Evolutionary conservation across 2,797 vertebrate genomes (phyloP), one percentile per base, ranked within the genome.

Genomic region (Darevskia nairensis): DNA sequence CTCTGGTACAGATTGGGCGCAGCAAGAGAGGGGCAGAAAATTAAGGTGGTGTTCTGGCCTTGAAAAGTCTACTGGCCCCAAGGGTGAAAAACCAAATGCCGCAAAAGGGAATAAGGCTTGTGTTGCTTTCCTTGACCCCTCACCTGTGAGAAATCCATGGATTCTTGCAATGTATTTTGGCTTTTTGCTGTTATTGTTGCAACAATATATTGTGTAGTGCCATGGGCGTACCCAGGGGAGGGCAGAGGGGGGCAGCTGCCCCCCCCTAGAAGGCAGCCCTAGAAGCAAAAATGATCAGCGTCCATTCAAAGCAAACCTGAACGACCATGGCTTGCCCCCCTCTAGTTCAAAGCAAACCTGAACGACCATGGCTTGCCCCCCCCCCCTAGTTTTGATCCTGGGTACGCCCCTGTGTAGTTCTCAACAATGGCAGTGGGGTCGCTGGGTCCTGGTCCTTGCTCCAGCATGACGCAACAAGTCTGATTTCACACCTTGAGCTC

Each of bases 1-100:
- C 68, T 23, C n/a, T 0, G 0, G 8, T 64, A 4, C 59, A 83
- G 64, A 21, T 50, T 86, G n/a, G 68, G 29, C 17, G 25, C 27
- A 68, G 6, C 44, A 9, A 2, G 3, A 66, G 4, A 69, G 6
- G 69, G 13, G 0, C 1, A 74, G 75, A 86, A 11, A 82, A 68
- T 35, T 55, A 4, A 19, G 44, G 25, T 84, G 41, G n/a, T 90
- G 29, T 82, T 7, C 17, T 23, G 8, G 68, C 46, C 69, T 78
- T 2, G 0, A 17, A 74, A 69, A 88, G 13, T 0, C 79, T 71
- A 23, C 78, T n/a, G 89, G 25, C 50, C 72, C 2, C 44, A 87
- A 46, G 15, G 23, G 25, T 7, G 17, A 77, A 2, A 44, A 23
- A n/a, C 50, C 50, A 6, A 87, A 87, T 64, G 0, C 29, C 46